Base-by-base conservation (phyloP, 2,888 invertebrate species). In the Clivina fossor region DNA sequence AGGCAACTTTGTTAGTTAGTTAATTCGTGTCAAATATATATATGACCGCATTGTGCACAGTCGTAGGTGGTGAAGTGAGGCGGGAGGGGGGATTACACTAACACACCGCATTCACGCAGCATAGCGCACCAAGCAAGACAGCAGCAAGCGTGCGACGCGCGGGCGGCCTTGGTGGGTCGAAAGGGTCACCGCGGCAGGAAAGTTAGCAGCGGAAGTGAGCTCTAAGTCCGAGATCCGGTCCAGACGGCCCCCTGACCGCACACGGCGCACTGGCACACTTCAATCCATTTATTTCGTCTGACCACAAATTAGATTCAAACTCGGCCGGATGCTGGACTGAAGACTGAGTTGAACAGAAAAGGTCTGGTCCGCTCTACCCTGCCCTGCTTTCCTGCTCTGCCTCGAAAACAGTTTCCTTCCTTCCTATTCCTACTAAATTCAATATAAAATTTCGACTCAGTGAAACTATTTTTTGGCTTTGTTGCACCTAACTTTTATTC, bases 261-360 rank as follows among this genome's bases (percentile, higher is more conserved):
- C 16, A 2, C 24, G 1, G 26, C 41, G 22, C 19, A 18, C 8
- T 7, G 16, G 30, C 22, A 40, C 40, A 40, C 50, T 51, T 51
- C 41, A 51, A 43, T 32, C 43, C 43, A 51, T 51, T 51, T 51
- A 51, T 51, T 51, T 51, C 43, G 16, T 24, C 32, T 41, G 43
- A 51, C 43, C 51, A 51, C 51, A 51, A 43, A 51, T 51, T 51
- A 41, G 43, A 51, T 51, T 51, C 51, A 43, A 51, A 51, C 51
- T 51, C 51, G 22, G 33, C 32, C 51, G 51, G 43, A 43, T 51
- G 41, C 51, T 43, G 33, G 51, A 43, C 22, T 44, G 41, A 32
- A 30, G n/a, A n/a, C n/a, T n/a, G n/a, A n/a, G n/a, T n/a, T n/a
- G n/a, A n/a, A n/a, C n/a, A n/a, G n/a, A n/a, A n/a, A n/a, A n/a